Base-by-base conservation (phyloP, 2,888 invertebrate species). In the Eristalis pertinax region DNA sequence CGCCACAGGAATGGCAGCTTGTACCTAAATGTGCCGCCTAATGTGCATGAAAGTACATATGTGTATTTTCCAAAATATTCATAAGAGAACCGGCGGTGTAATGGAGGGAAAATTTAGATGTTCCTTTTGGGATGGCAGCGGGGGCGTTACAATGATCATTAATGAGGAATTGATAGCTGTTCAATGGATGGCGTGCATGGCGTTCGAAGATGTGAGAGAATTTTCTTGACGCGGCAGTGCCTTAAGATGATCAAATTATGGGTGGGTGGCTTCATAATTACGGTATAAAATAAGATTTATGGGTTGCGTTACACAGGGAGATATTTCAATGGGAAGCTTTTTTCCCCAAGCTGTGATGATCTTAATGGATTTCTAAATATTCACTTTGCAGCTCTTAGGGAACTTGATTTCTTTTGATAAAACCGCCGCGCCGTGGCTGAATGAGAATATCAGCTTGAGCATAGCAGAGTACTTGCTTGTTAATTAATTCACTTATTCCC, bases 131-230 rank as follows among this genome's bases (percentile, higher is more conserved):
- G 19, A 50, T 50, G n/a, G 50, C 50, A 50, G 64, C 58, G 75
- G 60, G 69, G 83, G 78, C 64, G 75, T 29, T 72, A 41, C 73
- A 38, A 69, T 74, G 50, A 73, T 78, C 74, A 79, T 84, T 79
- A 84, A 84, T 84, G 79, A 79, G 69, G 24, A 69, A 74, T 78
- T 84, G 84, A 84, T 84, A 75, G 65, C 38, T 32, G 58, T 83
- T 83, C 72, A 72, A 83, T 83, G 80, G 63, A 19, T 58, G 50
- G 50, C 11, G 13, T 5, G 26, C 26, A 15, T 2, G 50, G 50
- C n/a, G 7, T n/a, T 43, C 43, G 15, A 43, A 15, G n/a, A 24
- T 60, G 78, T 60, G 78, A 65, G 64, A 65, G 58, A 58, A 72
- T 58, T 64, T 78, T 43, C 65, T 26, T 64, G 7, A 41, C 50